Evolutionary conservation across 2,113 vertebrate genomes (phyloP).

Genomic region (Equus quagga): DNA sequence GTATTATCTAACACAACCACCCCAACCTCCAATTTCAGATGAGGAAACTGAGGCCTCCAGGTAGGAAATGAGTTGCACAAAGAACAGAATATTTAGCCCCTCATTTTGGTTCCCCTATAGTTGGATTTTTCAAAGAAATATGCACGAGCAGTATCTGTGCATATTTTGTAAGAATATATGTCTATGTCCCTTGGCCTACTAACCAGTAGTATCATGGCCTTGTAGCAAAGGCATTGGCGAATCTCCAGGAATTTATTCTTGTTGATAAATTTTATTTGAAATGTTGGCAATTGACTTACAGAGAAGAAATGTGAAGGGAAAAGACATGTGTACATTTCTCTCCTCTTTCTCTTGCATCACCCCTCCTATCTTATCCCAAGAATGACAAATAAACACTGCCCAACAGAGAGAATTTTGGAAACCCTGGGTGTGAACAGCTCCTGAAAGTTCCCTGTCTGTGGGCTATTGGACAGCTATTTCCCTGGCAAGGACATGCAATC

Average conservation of each 20-base stretch:
- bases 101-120: neutral
- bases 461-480: slow-evolving; percentile 42
- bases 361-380: neutral
- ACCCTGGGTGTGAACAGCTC: neutral
- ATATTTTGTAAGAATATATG: neutral
- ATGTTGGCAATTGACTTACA: neutral
- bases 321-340: neutral
- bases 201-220: neutral
- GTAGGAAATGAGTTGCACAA: neutral
- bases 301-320: neutral
- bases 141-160: neutral
- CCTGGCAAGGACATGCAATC: slow-evolving; percentile 50
- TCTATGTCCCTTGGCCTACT: neutral
- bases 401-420: neutral
- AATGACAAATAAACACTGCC: neutral
- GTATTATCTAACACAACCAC: neutral
- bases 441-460: slow-evolving; percentile 45
- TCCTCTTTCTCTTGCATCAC: neutral
- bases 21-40: neutral
- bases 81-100: neutral
- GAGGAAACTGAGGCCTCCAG: neutral
- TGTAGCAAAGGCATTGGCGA: neutral
- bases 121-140: neutral
- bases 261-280: slow-evolving; percentile 29
- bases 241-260: neutral